These are phyloP conservation scores for Noctua pronuba DNA, from an alignment of 2,888 invertebrate species.

Conservation along the genomic window DNA sequence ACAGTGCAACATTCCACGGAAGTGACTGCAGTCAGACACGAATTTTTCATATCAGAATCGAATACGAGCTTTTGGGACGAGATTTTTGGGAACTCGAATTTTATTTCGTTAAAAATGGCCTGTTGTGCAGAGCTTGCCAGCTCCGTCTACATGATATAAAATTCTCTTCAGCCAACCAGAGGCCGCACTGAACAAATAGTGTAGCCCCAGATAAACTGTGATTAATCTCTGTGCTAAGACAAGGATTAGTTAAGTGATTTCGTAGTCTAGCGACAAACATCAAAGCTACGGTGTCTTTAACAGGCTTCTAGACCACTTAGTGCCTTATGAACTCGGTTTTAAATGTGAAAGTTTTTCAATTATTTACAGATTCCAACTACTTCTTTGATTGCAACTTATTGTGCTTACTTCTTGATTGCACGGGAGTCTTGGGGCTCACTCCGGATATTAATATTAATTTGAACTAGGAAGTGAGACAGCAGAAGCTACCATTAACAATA, in stretches of 20 bases:
- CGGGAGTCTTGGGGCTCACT: no score
- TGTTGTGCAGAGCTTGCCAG: background rate
- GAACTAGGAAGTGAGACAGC: no score
- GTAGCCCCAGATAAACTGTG: conserved; percentile 46
- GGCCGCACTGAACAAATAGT: conserved; percentile 27
- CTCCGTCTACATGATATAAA: conserved; percentile 6
- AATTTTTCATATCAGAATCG: conserved; percentile 62
- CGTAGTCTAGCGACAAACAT: conserved; percentile 45
- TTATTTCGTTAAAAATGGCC: background rate
- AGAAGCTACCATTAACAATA: no score
- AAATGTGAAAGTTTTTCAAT: background rate
- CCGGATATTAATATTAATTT: no score
- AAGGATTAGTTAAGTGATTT: conserved; percentile 48
- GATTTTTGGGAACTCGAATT: conserved; percentile 9
- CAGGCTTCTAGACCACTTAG: conserved; percentile 27
- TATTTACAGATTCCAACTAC: no score
- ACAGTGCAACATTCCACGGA: conserved; percentile 59
- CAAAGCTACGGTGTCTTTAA: conserved; percentile 21
- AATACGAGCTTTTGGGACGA: conserved; percentile 26
- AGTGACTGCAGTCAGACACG: conserved; percentile 57
- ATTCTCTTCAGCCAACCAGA: conserved; percentile 9
- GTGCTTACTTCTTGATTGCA: no score
- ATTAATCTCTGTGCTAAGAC: conserved; percentile 46
- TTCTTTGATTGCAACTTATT: background rate
- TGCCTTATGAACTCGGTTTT: conserved; percentile 22